These are phyloP conservation scores for Petrosia ficiformis DNA, from an alignment of 37 sponge, comb jelly and placozoan species.

Conservation along the genomic window DNA sequence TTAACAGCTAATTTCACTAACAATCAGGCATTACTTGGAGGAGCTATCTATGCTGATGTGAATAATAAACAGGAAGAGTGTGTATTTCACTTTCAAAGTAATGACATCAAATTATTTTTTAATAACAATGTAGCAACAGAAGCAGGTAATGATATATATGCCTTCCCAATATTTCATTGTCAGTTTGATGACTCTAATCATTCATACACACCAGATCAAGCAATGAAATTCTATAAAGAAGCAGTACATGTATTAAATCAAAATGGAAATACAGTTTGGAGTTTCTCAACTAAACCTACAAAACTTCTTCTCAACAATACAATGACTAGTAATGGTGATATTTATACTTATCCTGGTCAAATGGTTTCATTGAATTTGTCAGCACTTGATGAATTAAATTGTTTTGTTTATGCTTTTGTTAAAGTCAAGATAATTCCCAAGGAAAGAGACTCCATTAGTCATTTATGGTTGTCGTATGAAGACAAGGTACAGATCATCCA, in stretches of 20 bases:
- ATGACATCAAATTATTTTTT: neutral
- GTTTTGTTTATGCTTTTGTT: neutral
- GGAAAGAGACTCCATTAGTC: too few species aligned
- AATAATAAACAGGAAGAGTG: neutral
- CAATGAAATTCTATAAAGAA: too few species aligned
- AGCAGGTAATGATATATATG: neutral
- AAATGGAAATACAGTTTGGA: too few species aligned
- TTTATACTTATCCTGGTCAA: neutral
- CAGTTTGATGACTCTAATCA: neutral
- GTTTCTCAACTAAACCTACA: too few species aligned
- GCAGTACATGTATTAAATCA: too few species aligned
- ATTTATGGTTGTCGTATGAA: too few species aligned
- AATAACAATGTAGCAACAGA: neutral
- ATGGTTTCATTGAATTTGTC: neutral
- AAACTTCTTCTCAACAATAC: too few species aligned
- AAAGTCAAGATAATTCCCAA: neutral
- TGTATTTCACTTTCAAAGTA: neutral
- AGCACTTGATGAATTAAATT: constrained; percentile 1
- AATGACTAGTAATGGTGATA: neutral
- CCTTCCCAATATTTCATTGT: neutral
- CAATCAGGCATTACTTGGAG: neutral
- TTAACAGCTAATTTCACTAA: neutral
- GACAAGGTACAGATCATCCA: too few species aligned
- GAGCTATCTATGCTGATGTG: constrained; percentile 15
- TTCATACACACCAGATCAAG: too few species aligned